Evolutionary conservation across 2,113 vertebrate genomes (phyloP).

Genomic region (Hylia prasina): DNA sequence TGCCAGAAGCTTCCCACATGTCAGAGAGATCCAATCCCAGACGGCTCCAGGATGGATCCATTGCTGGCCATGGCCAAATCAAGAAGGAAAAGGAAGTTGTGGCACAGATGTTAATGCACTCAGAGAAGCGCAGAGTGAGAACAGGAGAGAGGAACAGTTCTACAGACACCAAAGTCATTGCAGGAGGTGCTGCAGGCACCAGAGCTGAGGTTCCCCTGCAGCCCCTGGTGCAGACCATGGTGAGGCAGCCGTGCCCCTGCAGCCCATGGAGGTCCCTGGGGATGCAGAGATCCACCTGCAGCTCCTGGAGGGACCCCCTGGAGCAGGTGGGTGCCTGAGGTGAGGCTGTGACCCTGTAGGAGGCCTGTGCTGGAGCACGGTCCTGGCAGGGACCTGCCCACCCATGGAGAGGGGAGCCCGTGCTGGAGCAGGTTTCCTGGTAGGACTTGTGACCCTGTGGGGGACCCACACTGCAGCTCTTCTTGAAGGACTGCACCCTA

Average conservation of each 20-base stretch:
- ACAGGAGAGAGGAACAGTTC: not conserved
- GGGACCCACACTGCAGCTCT: not conserved
- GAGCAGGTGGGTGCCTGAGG: not conserved
- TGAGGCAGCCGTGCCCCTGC: not conserved
- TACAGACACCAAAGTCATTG: not conserved
- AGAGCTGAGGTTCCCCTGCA: not conserved
- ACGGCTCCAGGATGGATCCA: not conserved
- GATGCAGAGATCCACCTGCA: not conserved
- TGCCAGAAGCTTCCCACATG: not conserved
- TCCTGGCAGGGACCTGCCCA: not conserved
- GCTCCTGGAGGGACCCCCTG: rapidly evolving
- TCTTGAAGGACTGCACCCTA: not conserved
- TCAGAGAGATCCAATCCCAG: not conserved
- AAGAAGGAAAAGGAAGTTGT: not conserved
- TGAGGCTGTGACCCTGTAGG: not conserved
- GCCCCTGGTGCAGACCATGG: rapidly evolving
- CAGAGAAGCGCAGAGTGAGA: not conserved
- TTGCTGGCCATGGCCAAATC: rapidly evolving
- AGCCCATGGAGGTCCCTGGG: not conserved
- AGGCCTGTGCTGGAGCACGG: not conserved
- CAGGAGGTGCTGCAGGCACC: not conserved
- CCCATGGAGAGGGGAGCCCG: not conserved
- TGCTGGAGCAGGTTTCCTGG: not conserved
- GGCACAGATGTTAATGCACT: not conserved
- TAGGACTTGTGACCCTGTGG: not conserved